Conservation (phyloP, 2,797 vertebrate genomes). For the Jordanella pulchra region DNA sequence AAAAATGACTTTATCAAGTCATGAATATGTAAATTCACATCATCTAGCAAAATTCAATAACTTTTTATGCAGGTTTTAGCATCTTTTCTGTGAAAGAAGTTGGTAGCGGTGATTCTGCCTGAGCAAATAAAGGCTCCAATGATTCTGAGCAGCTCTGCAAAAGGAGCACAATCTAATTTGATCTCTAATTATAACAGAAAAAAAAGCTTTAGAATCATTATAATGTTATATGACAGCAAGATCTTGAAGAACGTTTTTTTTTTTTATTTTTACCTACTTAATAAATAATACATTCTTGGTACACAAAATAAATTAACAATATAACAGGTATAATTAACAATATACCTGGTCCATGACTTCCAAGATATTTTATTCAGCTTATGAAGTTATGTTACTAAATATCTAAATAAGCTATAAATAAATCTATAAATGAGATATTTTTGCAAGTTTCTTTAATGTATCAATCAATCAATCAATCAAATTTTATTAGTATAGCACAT, state of each 20-base stretch:
- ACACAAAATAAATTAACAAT: neutral
- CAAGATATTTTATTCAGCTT: neutral
- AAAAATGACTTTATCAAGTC: slow-evolving; percentile 5
- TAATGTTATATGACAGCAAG: neutral
- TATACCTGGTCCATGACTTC: neutral
- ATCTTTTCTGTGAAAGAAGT: neutral
- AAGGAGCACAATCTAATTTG: neutral
- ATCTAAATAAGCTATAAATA: neutral
- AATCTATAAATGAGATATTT: neutral
- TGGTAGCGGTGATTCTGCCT: neutral
- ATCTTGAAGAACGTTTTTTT: neutral
- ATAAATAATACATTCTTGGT: neutral
- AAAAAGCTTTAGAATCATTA: neutral
- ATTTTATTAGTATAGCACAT: no score
- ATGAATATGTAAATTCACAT: slow-evolving; percentile 7
- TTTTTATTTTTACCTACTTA: neutral
- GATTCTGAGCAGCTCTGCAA: neutral
- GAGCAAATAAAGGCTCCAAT: neutral
- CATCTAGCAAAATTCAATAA: neutral
- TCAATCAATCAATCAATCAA: no score
- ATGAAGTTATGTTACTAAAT: neutral
- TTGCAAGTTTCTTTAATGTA: neutral
- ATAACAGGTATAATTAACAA: neutral
- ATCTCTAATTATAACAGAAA: neutral
- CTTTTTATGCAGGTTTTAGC: neutral